Base-by-base conservation (phyloP, 64 coral and sea anemone genomes). In the Pocillopora damicornis region DNA sequence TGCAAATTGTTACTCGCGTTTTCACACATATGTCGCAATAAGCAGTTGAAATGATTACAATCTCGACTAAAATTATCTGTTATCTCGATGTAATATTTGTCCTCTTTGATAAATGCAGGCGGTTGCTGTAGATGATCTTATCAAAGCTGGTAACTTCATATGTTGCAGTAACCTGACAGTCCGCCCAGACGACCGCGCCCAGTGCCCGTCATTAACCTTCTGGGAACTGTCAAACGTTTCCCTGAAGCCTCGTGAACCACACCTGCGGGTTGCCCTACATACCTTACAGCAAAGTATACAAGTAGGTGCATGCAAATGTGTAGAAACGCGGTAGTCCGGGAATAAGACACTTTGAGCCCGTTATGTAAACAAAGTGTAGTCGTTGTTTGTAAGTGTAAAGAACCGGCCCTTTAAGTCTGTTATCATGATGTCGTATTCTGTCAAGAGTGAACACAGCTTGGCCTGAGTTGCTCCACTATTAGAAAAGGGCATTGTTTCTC, bases 141-240 rank as follows among this genome's bases (percentile, higher is more conserved):
- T 92, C 38, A 88, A 83, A 62, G 79, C 79, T 42, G 74, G 94
- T 74, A 79, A 66, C 45, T 64, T 95, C 23, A 76, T 95, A 36
- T 87, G 90, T 38, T 91, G 74, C 20, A 92, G 80, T 67, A 89
- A 95, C 74, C 62, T 95, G 16, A 80, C 83, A 36, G 90, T 95
- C 11, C 88, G 90, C 36, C 69, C 75, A 22, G 80, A 89, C 35
- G 94, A 95, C 17, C 87, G 81, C 8, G 37, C 75, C 5, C 65
- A 88, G 34, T 95, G 90, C 34, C 90, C 90, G 14, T 88, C 87
- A 9, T 75, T 95, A 25, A 61, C 90, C 4, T 95, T 86, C 56
- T 86, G 67, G 16, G 94, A 95, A 60, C 76, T 92, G 13, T 95
- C 94, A 4, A 87, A 16, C 61, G 66, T 95, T 59, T 89, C 94